Conservation (phyloP, 2,888 invertebrate genomes). For the Himalopsyche kuldschensis region DNA sequence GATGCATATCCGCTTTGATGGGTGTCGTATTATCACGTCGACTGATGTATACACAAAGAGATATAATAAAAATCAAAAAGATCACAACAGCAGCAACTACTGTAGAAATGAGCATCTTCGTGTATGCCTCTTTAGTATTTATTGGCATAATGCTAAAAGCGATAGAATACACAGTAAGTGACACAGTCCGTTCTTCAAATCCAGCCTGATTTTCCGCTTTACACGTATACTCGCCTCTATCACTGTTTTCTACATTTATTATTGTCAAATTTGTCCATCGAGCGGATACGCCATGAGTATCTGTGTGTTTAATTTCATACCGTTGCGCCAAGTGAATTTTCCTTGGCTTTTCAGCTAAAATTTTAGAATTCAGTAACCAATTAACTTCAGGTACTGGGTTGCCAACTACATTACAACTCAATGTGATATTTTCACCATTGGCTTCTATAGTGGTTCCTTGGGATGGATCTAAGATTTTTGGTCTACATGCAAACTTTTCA, state of each 20-base stretch:
- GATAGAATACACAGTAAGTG: conserved; percentile 59
- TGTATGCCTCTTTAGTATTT: conserved; percentile 57
- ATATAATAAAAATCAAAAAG: conserved; percentile 55
- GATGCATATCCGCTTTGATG: conserved; percentile 61
- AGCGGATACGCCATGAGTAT: conserved; percentile 48
- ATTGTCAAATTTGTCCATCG: conserved; percentile 73
- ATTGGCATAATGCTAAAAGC: conserved; percentile 48
- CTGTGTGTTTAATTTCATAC: conserved; percentile 53
- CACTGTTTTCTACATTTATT: conserved; percentile 62
- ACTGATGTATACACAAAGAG: conserved; percentile 63
- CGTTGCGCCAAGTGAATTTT: conserved; percentile 55
- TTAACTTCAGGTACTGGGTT: conserved; percentile 76
- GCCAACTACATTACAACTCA: conserved; percentile 75
- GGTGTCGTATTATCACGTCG: conserved; percentile 57
- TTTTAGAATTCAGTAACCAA: conserved; percentile 70
- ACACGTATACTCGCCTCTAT: conserved; percentile 76
- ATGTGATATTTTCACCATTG: conserved; percentile 67
- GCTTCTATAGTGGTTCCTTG: conserved; percentile 63
- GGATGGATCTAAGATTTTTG: conserved; percentile 70
- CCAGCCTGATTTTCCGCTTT: conserved; percentile 83
- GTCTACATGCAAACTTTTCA: conserved; percentile 81
- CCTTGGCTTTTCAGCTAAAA: conserved; percentile 59
- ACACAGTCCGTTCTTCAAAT: conserved; percentile 73
- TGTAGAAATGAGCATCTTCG: conserved; percentile 59
- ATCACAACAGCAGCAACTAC: conserved; percentile 56